Evolutionary conservation across 2,888 invertebrate genomes (phyloP).

Genomic region (Eupeodes luniger): DNA sequence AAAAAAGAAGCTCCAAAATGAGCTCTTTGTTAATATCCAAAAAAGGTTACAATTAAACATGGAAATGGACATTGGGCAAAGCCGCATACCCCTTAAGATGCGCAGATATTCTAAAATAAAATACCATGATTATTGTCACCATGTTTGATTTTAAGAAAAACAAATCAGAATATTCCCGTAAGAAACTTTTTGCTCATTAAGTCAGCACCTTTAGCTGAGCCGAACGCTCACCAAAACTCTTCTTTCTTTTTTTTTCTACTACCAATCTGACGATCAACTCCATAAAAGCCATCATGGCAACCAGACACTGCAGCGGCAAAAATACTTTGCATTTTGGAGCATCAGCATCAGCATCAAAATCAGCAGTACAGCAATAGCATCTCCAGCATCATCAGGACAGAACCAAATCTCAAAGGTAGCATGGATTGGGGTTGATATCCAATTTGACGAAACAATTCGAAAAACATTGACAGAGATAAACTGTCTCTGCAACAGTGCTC

Average conservation of each 20-base stretch:
- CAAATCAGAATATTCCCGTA: constrained; percentile 34
- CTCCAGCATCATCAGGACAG: not conserved
- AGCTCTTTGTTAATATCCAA: not conserved
- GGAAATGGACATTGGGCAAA: not conserved
- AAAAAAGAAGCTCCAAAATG: too few relatives aligned
- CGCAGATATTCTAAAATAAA: not conserved
- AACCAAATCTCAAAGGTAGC: constrained; percentile 20
- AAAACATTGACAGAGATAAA: constrained; percentile 76
- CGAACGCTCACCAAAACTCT: constrained; percentile 20
- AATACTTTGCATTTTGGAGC: constrained; percentile 70
- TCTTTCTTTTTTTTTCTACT: constrained; percentile 4
- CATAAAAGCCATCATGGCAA: constrained; percentile 55
- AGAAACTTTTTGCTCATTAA: constrained; percentile 69
- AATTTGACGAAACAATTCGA: constrained; percentile 76
- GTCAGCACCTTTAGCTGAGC: constrained; percentile 63
- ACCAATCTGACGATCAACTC: constrained; percentile 42
- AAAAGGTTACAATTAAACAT: constrained; percentile 62
- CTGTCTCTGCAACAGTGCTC: constrained; percentile 55
- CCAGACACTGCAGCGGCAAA: constrained; percentile 45
- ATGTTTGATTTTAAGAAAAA: constrained; percentile 3
- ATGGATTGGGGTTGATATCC: constrained; percentile 50
- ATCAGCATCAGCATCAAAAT: constrained; percentile 18
- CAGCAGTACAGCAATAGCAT: too few relatives aligned
- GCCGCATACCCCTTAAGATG: not conserved
- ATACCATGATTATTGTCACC: constrained; percentile 42